Base-by-base conservation (phyloP, 92 coral and sea anemone genomes). In the Palythoa heliodiscus region DNA sequence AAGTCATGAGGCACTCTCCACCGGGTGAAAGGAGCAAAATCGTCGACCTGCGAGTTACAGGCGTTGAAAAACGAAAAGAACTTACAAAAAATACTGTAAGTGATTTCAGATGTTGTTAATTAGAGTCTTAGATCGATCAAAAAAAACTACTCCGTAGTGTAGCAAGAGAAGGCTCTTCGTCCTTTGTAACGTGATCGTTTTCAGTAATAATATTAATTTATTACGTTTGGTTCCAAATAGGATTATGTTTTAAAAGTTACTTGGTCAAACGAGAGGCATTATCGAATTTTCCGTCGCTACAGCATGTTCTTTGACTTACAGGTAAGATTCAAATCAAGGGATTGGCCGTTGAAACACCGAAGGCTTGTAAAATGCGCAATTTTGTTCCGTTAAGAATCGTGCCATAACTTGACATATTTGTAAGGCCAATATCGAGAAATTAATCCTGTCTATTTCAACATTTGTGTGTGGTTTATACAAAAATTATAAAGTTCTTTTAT, bases 221-320 rank as follows among this genome's bases (percentile, higher is more conserved):
- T 10, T n/a, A 39, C 4, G 8, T 14, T 35, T 39, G 22, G 23
- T 47, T 61, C 61, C 22, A 75, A 57, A 5, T 40, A 96, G 99
- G 99, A 96, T 73, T 96, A 92, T 40, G 92, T 92, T 58, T 76
- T 96, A 37, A 89, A 76, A 74, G 90, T 96, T 9, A 91, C 77
- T 24, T 96, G 98, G 94, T 82, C 91, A 2, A 89, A 94, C 80
- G 98, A 93, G 20, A 88, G 89, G 74, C 89, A 91, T 68, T 90
- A 88, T 87, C 86, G 84, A 19, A 91, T 96, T 86, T 93, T 93
- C 50, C 93, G 99, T 38, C 94, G 98, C 23, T 96, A 96, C 83
- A 95, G 98, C 87, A 96, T 96, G 99, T 90, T 96, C 86, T 96
- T 96, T 78, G 98, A 96, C 71, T 78, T 96, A 37, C 95, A 93